phyloP scores from a whole-genome alignment of 2,888 invertebrate species.

The Melitaea athalia region DNA sequence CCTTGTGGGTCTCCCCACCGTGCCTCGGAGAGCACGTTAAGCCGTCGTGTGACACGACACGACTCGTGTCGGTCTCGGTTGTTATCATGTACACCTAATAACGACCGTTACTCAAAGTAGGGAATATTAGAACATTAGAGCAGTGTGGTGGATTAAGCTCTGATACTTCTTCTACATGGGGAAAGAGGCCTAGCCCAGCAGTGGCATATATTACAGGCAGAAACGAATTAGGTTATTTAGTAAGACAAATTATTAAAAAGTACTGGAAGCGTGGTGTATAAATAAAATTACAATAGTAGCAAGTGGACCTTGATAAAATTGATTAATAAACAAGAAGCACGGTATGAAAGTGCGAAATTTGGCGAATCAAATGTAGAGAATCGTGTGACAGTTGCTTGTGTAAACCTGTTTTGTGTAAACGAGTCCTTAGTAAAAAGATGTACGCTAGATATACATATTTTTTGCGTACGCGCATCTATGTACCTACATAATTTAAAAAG shows the following conservation, averaged over 20 bases:
- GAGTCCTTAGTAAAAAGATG: slow-evolving; percentile 38
- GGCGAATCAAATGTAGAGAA: slow-evolving; percentile 24
- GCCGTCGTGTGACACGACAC: no score
- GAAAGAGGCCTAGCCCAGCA: no score
- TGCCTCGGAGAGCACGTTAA: no score
- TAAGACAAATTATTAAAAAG: not conserved
- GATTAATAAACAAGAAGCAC: slow-evolving; percentile 20
- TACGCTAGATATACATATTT: slow-evolving; percentile 26
- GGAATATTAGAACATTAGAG: no score
- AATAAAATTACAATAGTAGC: slow-evolving; percentile 5
- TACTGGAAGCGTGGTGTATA: not conserved
- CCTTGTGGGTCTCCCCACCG: no score
- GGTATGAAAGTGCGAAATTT: slow-evolving; percentile 35
- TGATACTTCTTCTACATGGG: no score
- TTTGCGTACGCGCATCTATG: slow-evolving; percentile 30
- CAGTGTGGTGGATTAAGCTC: no score
- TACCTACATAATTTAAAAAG: slow-evolving; percentile 15
- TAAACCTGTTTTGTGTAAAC: slow-evolving; percentile 38
- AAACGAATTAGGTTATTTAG: not conserved
- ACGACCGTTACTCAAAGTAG: no score
- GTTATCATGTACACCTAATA: no score
- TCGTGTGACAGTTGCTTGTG: slow-evolving; percentile 34
- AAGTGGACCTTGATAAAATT: slow-evolving; percentile 13
- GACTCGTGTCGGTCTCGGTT: no score
- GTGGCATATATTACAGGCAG: no score